Percentiles rank a stretch among this genome's conserved stretches.
Evolutionary conservation across 2,888 invertebrate genomes (phyloP).

Genomic region (Rhagonycha lutea): DNA sequence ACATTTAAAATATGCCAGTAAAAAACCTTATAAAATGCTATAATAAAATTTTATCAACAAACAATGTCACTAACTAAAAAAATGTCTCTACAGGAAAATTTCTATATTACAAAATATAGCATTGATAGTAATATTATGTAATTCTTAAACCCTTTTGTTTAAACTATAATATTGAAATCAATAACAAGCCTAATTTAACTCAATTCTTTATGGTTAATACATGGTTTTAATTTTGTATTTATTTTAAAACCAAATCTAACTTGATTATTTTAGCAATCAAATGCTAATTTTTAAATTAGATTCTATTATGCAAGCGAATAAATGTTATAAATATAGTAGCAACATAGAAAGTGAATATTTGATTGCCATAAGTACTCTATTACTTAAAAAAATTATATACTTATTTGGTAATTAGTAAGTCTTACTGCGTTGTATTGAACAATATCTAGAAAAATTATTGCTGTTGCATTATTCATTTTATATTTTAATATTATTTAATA

Average conservation of each 20-base stretch:
- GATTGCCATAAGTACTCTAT: background rate
- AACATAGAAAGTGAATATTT: background rate
- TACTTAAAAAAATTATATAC: background rate
- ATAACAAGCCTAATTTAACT: background rate
- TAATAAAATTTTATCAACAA: too few relatives aligned
- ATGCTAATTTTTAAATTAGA: background rate
- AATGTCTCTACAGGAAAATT: background rate
- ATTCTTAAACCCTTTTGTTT: background rate
- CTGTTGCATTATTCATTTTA: background rate
- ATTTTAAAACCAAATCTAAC: background rate
- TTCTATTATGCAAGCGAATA: background rate
- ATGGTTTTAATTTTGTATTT: background rate
- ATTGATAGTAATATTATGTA: background rate
- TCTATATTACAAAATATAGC: background rate
- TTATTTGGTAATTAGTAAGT: background rate
- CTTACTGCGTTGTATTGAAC: background rate
- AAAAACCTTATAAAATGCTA: too few relatives aligned
- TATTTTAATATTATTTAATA: too few relatives aligned
- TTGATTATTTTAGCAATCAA: background rate
- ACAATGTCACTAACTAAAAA: too few relatives aligned
- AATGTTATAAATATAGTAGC: background rate
- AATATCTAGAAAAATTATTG: background rate
- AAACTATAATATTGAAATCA: background rate
- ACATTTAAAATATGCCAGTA: too few relatives aligned
- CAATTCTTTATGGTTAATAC: background rate